Base-by-base conservation (phyloP, 2,888 invertebrate genomes). In the Yponomeuta cagnagella region DNA sequence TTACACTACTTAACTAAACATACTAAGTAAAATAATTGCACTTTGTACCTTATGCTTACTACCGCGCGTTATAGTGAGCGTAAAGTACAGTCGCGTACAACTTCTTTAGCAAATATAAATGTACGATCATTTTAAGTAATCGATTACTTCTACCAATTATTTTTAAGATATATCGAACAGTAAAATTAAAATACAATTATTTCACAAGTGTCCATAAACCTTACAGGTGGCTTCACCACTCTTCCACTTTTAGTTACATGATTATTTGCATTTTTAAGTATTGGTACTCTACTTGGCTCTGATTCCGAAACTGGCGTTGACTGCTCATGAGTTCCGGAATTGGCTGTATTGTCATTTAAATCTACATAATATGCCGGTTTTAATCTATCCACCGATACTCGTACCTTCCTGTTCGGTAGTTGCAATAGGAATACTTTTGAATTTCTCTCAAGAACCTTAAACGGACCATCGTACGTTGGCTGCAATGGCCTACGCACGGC, bases 381-480 rank as follows among this genome's bases (percentile, higher is more conserved):
- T 43, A 68, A 37, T 68, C 68, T 37, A 48, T 68, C 68, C 23
- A 68, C 12, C 10, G 68, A 68, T n/a, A 68, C 23, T 15, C 43
- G 12, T 37, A 12, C 23, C n/a, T 15, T 33, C n/a, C 68, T 37
- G 68, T 68, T 68, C 12, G 37, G 68, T 23, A 68, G 23, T 68
- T 68, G 68, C 23, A 68, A 12, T 30, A 33, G 30, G 23, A 68
- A 68, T 33, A 37, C 37, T 33, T 33, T 68, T 68, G 10, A 37
- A 10, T 65, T n/a, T 65, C 15, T 65, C 65, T 23, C 23, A 58
- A 58, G 58, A 15, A 58, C 33, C 33, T 33, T 33, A 33, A 33
- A 33, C 33, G 65, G 70, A 12, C 70, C 70, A 10, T 63, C 64
- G 30, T 70, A 64, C 10, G 70, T 37, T 9, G 65, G 64, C 23